These are phyloP conservation scores for Cantharis rustica DNA, from an alignment of 2,888 invertebrate species.

Conservation along the genomic window DNA sequence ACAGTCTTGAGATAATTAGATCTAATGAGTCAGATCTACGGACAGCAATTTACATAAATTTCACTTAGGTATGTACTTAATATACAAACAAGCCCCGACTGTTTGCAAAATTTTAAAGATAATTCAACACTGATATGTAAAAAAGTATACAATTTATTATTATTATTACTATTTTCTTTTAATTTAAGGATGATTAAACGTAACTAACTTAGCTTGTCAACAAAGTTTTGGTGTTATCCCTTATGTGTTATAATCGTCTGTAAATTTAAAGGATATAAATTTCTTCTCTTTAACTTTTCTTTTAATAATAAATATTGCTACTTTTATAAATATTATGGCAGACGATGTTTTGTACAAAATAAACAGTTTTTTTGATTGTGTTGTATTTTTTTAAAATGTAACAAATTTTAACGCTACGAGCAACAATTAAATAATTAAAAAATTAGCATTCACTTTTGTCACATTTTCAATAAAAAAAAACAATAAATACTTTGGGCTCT, in stretches of 20 bases:
- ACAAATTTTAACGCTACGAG: not conserved
- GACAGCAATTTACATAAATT: conserved; percentile 31
- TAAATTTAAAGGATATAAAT: conserved; percentile 9
- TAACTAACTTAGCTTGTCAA: conserved; percentile 4
- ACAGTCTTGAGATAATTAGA: conserved; percentile 29
- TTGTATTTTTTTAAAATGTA: not conserved
- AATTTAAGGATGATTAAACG: not conserved
- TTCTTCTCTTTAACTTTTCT: not conserved
- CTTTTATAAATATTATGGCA: conserved; percentile 23
- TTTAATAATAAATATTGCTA: not conserved
- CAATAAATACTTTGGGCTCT: not conserved
- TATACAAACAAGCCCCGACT: conserved; percentile 1
- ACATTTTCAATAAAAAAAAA: conserved; percentile 5
- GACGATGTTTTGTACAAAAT: conserved; percentile 27
- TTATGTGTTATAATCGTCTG: conserved; percentile 25
- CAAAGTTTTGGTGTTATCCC: conserved; percentile 31
- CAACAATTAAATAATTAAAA: not conserved
- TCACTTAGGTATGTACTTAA: conserved; percentile 11
- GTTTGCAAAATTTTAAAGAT: conserved; percentile 4
- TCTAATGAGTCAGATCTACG: conserved; percentile 26
- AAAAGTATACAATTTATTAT: conserved; percentile 25
- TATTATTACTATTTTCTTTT: not conserved
- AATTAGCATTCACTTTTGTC: not conserved
- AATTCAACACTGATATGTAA: conserved; percentile 29
- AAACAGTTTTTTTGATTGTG: conserved; percentile 5